phyloP scores from a whole-genome alignment of 2,113 vertebrate species.

The Phocoena phocoena region DNA sequence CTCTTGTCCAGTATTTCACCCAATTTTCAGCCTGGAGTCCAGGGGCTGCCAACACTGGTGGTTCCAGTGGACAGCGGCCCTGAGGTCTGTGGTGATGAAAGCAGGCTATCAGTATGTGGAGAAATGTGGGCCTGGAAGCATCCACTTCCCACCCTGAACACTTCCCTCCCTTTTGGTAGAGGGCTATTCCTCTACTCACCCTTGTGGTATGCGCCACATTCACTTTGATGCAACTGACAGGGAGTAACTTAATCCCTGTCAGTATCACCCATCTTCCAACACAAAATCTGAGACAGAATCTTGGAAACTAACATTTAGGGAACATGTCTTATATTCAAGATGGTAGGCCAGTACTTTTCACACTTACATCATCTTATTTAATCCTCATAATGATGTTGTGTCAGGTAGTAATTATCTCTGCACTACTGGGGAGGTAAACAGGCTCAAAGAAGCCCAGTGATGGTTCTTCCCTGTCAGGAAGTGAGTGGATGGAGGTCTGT shows the following conservation, averaged over 20 bases:
- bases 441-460: not conserved
- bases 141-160: not conserved
- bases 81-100: not conserved
- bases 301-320: not conserved
- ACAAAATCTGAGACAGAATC: not conserved
- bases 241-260: not conserved
- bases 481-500: not conserved
- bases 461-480: not conserved
- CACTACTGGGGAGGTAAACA: not conserved
- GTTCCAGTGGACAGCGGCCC: accelerated
- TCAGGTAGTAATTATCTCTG: not conserved
- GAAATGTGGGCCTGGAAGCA: too few relatives aligned
- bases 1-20: not conserved
- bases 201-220: accelerated
- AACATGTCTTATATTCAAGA: not conserved
- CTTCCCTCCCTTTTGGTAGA: accelerated
- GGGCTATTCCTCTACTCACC: not conserved
- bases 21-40: not conserved
- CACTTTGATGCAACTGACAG: not conserved
- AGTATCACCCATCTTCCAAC: not conserved
- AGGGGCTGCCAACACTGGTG: not conserved
- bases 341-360: not conserved
- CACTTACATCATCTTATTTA: not conserved
- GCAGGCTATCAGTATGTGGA: not conserved
- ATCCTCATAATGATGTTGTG: not conserved